Percentiles rank a stretch among this genome's conserved stretches.
These are phyloP conservation scores for Smutsia gigantea DNA, from an alignment of 2,797 vertebrate species.

Conservation along the genomic window DNA sequence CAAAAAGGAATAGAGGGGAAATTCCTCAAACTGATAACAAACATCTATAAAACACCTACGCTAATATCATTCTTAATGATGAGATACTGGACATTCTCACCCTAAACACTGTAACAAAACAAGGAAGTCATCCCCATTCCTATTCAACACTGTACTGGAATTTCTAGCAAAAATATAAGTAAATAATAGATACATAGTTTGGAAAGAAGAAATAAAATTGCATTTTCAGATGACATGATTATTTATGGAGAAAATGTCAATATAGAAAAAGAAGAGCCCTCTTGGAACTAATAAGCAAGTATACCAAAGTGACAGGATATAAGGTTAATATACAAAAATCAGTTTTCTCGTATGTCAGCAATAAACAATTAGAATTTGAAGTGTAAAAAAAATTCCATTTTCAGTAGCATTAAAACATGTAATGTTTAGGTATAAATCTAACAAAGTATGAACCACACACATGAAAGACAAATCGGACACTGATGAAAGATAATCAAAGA, in stretches of 20 bases:
- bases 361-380: neutral
- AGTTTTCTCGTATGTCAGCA: neutral
- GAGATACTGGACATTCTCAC: neutral
- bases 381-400: neutral
- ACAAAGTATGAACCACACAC: neutral
- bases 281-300: neutral
- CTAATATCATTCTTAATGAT: neutral
- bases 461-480: neutral
- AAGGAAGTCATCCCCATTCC: neutral
- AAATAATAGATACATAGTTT: neutral
- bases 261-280: neutral
- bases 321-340: neutral
- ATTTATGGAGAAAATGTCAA: neutral
- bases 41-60: neutral
- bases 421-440: neutral
- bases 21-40: neutral
- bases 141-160: neutral
- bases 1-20: neutral
- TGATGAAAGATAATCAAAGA: neutral
- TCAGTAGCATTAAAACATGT: neutral
- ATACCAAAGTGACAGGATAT: neutral
- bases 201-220: neutral
- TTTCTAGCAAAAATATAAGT: neutral
- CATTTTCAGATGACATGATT: neutral
- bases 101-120: neutral